phyloP scores from a whole-genome alignment of 2,797 vertebrate genomes.

The Fistularia tabacaria region DNA sequence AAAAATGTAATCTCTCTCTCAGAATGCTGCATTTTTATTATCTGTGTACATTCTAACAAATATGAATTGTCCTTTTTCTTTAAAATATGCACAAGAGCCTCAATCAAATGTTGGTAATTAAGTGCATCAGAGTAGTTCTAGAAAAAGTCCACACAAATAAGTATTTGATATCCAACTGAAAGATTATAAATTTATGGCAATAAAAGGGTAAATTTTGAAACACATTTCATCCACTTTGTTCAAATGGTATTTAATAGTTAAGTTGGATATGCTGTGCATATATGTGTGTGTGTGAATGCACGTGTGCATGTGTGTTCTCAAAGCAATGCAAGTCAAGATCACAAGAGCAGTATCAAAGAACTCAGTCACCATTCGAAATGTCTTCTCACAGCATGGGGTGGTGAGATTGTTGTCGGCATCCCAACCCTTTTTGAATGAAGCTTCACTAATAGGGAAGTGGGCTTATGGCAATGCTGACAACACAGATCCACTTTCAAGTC shows the following conservation, averaged over 20 bases:
- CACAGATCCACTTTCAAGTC: constrained; percentile 69
- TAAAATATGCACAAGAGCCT: no score
- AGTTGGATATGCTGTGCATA: constrained; percentile 42
- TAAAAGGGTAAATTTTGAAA: constrained; percentile 41
- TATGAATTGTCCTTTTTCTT: no score
- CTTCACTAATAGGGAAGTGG: constrained; percentile 72
- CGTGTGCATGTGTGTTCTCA: constrained; percentile 52
- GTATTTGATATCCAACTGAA: constrained; percentile 23
- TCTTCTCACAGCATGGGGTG: constrained; percentile 71
- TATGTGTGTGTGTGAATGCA: constrained; percentile 30
- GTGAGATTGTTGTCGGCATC: constrained; percentile 70
- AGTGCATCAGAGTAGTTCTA: not conserved
- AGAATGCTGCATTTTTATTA: no score
- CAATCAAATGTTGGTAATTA: not conserved
- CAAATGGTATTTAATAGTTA: constrained; percentile 62
- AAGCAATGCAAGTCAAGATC: constrained; percentile 69
- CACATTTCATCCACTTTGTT: constrained; percentile 54
- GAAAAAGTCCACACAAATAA: constrained; percentile 40
- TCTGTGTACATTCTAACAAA: no score
- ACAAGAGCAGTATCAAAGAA: constrained; percentile 74
- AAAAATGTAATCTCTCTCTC: not conserved
- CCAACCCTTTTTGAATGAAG: constrained; percentile 73
- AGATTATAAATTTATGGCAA: not conserved
- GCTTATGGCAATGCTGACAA: constrained; percentile 62
- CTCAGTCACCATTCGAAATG: constrained; percentile 70